Base-by-base conservation (phyloP, 1,140 invertebrate species). In the Pectinophora gossypiella region DNA sequence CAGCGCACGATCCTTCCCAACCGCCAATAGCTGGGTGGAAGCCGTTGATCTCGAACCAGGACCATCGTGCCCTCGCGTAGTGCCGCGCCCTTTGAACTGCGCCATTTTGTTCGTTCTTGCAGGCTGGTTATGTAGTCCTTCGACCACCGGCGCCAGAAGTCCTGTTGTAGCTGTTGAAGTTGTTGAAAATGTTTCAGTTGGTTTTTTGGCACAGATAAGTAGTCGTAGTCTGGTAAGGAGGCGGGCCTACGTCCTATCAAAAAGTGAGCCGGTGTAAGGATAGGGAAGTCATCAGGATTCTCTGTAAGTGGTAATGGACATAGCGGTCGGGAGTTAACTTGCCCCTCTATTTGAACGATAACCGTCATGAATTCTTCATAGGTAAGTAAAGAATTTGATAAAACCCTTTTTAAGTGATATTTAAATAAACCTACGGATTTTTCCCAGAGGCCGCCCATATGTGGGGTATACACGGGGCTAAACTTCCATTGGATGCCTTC, bases 241-340 rank as follows among this genome's bases (percentile, higher is more conserved):
- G 44, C 55, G 2, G 79, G 53, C 1, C 67, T 49, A 15, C 45
- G 32, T 1, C 80, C 75, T 40, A 80, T 83, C 2, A 85, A 45
- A 47, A 86, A 86, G 61, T 86, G 76, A n/a, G 51, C 71, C 23
- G 76, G 78, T 9, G 80, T 80, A 5, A 78, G 43, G n/a, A 48
- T 10, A 0, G 13, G n/a, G 3, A 63, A 44, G 32, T 80, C 69
- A 52, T 68, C 45, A 44, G 65, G 57, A 55, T 70, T 51, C n/a
- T n/a, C n/a, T n/a, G n/a, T n/a, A n/a, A n/a, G n/a, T 10, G 64
- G 63, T 10, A 77, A 15, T 4, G 65, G 61, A 21, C 48, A 52
- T 4, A 84, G 20, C 2, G 78, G 77, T 1, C 81, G 42, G 1
- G 68, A 70, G 32, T 76, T 76, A 22, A 72, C 32, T 12, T 59